Percentiles rank a stretch among this genome's conserved stretches.
Conservation (phyloP, 2,113 vertebrate species). For the Gymnorhina tibicen region DNA sequence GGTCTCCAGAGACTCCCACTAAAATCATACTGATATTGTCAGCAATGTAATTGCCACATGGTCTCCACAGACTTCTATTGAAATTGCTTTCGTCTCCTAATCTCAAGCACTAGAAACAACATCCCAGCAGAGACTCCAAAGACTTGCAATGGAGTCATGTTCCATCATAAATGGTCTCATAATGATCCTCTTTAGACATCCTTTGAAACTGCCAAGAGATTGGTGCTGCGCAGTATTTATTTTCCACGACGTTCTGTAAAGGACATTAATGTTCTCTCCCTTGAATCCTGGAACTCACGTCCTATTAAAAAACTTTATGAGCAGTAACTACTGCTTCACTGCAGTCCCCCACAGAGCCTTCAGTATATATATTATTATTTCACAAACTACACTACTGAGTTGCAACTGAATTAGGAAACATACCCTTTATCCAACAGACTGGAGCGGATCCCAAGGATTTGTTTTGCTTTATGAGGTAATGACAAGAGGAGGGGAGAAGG, state of each 20-base stretch:
- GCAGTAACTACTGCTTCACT: conserved; percentile 59
- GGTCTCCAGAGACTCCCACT: conserved; percentile 28
- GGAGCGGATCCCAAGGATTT: conserved; percentile 41
- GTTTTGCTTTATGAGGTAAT: conserved; percentile 40
- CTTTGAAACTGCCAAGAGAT: conserved; percentile 67
- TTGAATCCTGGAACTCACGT: conserved; percentile 52
- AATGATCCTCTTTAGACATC: conserved; percentile 64
- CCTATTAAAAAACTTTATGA: conserved; percentile 59
- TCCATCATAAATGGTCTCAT: conserved; percentile 56
- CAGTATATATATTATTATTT: conserved; percentile 65
- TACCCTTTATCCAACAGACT: conserved; percentile 36
- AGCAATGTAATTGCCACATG: conserved; percentile 55
- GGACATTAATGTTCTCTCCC: conserved; percentile 59
- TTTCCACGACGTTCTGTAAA: conserved; percentile 51
- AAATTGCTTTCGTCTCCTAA: conserved; percentile 69
- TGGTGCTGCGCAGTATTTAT: conserved; percentile 56
- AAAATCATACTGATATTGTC: conserved; percentile 61
- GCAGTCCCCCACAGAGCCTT: conserved; percentile 51
- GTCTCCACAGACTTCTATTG: conserved; percentile 60
- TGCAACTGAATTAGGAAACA: conserved; percentile 66
- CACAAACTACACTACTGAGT: conserved; percentile 51
- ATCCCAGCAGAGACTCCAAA: conserved; percentile 58
- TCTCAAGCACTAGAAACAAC: conserved; percentile 60
- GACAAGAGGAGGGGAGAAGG: background rate
- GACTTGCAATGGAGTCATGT: conserved; percentile 58